Evolutionary conservation across 2,888 invertebrate genomes (phyloP), one percentile per base, ranked within the genome.

Genomic region (Peribatodes rhomboidaria): DNA sequence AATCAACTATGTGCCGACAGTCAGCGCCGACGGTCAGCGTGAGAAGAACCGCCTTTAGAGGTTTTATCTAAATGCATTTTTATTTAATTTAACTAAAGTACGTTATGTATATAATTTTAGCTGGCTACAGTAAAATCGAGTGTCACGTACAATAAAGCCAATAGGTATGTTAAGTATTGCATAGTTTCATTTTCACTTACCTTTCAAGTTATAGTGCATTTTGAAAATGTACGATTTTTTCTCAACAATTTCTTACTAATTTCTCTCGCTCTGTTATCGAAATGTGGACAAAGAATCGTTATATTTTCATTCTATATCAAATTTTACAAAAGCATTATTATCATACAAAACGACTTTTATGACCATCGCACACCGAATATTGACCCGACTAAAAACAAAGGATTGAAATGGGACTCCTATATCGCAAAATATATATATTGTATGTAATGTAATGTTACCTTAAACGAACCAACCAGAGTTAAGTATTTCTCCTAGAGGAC

Each of bases 181-280:
- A 53, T 20, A 20, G 39, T 22, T 53, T 22, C 53, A 41, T 33
- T 41, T 53, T 39, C 20, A 53, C 50, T 50, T 50, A 50, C 35
- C 35, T 35, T 50, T n/a, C n/a, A 31, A 44, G n/a, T n/a, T n/a
- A n/a, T n/a, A 44, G 10, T 18, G 33, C 16, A 18, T 16, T 8
- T 22, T 13, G 6, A 22, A 16, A 16, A 16, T 2, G 16, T 16
- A 16, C 41, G 1, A 7, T 39, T 9, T 41, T 9, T 16, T 16
- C 37, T 13, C n/a, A 13, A 13, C 13, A 37, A n/a, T 2, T 35
- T 13, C 35, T 35, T 35, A 3, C 35, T 11, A 35, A 10, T 35
- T 35, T 35, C 13, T 10, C 13, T 35, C 35, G 11, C 13, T 11
- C 9, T 3, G 3, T 11, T 11, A 13, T n/a, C 13, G n/a, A 37